These are phyloP conservation scores for Calephelis nemesis DNA, from an alignment of 1,140 invertebrate species.

Conservation along the genomic window DNA sequence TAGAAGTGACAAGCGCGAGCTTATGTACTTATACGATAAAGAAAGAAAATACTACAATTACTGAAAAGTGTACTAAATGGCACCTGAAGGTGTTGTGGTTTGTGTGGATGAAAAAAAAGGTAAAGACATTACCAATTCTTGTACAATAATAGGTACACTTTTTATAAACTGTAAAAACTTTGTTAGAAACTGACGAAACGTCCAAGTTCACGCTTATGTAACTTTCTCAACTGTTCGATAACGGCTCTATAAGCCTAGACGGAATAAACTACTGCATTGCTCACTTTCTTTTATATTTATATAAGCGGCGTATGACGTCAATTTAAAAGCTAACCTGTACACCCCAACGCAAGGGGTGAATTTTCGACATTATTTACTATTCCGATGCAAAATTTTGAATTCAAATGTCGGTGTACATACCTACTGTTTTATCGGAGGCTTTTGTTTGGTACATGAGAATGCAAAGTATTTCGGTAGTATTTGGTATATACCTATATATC, in stretches of 20 bases:
- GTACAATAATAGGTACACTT: constrained; percentile 9
- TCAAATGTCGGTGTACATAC: too few species aligned
- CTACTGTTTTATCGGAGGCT: too few species aligned
- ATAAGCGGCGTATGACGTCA: constrained; percentile 5
- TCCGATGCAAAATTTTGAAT: too few species aligned
- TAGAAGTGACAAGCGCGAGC: constrained; percentile 37
- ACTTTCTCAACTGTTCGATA: background rate
- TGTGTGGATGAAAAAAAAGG: constrained; percentile 55
- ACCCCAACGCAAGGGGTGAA: background rate
- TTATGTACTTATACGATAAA: constrained; percentile 43
- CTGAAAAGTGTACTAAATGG: constrained; percentile 48
- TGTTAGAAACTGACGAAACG: background rate
- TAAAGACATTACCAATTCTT: constrained; percentile 28
- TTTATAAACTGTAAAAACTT: too few species aligned
- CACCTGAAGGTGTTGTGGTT: constrained; percentile 52
- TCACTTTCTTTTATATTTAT: constrained; percentile 8
- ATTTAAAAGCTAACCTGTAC: background rate
- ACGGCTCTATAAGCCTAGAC: background rate
- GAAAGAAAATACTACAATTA: constrained; percentile 36
- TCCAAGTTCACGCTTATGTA: background rate
- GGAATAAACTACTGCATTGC: constrained; percentile 11
- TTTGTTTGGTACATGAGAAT: too few species aligned
- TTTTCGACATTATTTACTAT: too few species aligned
- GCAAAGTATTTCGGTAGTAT: too few species aligned
- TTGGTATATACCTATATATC: too few species aligned